Base-by-base conservation (phyloP, 1,140 invertebrate species). In the Formica exsecta region DNA sequence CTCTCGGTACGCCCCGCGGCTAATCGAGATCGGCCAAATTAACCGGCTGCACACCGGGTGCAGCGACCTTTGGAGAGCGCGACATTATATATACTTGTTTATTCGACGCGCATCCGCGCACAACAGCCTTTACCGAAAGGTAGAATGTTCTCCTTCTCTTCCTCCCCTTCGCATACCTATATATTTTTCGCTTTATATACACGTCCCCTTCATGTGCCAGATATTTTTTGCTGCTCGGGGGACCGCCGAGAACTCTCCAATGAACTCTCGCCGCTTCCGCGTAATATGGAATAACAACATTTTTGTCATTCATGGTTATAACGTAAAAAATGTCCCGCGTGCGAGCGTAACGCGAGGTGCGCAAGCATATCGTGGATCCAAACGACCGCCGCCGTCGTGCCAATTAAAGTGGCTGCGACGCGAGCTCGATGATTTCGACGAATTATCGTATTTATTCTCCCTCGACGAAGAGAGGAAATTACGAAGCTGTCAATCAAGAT, bases 11-110 rank as follows among this genome's bases (percentile, higher is more conserved):
- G 65, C 87, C 48, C 25, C 59, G 87, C 66, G 81, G 80, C 87
- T 89, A 89, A 89, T 89, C 86, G 87, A 88, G 88, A 51, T 64
- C 64, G 87, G 59, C 87, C 75, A 86, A 89, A 89, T 89, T 86
- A 89, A 88, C 87, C 64, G 70, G 76, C 61, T 44, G 81, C 57
- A 25, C 73, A 80, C 22, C 41, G 29, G 44, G 87, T 76, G 64
- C 76, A 80, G 38, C 62, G 70, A 62, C 75, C 88, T 75, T 86
- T 41, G 57, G n/a, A 4, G 51, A 75, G 87, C 51, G 68, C 75
- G 86, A 87, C 54, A 86, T 86, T 86, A 80, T 80, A 76, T 81
- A 80, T 80, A 71, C 87, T 86, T 89, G 87, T 89, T 89, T 89
- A 88, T 57, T 22, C 54, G 68, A 68, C 36, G 59, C 59, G 59